Evolutionary conservation across 2,113 vertebrate species (phyloP), one percentile per base, ranked within the genome.

Genomic region (Stigmatopora nigra): DNA sequence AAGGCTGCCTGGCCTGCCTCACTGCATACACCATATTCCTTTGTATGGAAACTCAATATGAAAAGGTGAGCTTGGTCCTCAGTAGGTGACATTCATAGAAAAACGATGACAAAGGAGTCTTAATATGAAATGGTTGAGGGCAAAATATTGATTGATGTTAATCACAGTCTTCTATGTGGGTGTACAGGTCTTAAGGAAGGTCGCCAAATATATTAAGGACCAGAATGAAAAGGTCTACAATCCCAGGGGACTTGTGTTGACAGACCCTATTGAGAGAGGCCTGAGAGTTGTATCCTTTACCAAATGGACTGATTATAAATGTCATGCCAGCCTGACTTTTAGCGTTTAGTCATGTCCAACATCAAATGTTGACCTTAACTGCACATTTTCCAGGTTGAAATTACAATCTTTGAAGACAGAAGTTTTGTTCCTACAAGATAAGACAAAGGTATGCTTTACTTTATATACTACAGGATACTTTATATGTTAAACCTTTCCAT

Each of bases 1-100:
- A 99, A 78, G 96, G 97, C 13, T 98, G 94, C 68, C 81, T 99
- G 2, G 95, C 95, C 63, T 96, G 97, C 61, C 78, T 99, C 70
- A 99, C 96, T 0, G 97, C 94, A 2, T 99, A 99, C 19, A 96
- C 95, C 63, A 90, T 98, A 83, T 98, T 98, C 81, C 75, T 98
- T 57, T 99, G 97, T 84, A 95, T 99, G 93, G 95, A 99, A 73
- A 99, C 97, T 0, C 97, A 98, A 74, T 99, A 98, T 48, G 96
- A 99, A 70, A 98, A 99, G 92, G 97, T 97, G 11, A 44, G 20
- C 7, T 3, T 0, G 1, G 6, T 22, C 41, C 4, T 14, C 38
- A 8, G 38, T 10, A 41, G 38, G 38, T 41, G 38, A 7, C 7
- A 41, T 41, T 7, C 38, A 8, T 41, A 10, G 38, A 41, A 7